Percentiles rank a stretch among this genome's conserved stretches.
Conservation (phyloP, 2,888 invertebrate genomes). For the Spicauda simplicius region DNA sequence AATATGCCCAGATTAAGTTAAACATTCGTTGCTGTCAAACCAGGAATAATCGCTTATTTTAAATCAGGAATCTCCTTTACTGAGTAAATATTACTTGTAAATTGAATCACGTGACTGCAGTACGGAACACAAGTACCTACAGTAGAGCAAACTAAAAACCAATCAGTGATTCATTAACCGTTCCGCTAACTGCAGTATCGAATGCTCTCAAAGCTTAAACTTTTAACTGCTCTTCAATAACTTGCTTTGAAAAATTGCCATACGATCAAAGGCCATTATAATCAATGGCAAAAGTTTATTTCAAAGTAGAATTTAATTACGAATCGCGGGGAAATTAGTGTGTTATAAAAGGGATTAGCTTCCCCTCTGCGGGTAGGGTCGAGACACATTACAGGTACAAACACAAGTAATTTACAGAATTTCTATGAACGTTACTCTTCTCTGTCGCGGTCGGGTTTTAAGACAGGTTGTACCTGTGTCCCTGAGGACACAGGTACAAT, state of each 20-base stretch:
- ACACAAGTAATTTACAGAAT: too few relatives aligned
- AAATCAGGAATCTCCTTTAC: too few relatives aligned
- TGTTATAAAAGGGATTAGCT: constrained; percentile 15
- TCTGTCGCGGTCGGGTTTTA: too few relatives aligned
- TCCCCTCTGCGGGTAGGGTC: neutral
- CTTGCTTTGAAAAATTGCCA: constrained; percentile 25
- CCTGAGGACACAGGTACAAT: too few relatives aligned
- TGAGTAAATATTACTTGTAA: neutral
- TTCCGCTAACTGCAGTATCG: constrained; percentile 21
- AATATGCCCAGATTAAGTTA: too few relatives aligned
- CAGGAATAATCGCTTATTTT: too few relatives aligned
- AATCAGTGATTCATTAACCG: constrained; percentile 14
- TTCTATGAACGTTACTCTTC: too few relatives aligned
- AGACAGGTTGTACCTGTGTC: too few relatives aligned
- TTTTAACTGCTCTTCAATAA: constrained; percentile 29
- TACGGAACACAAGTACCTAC: neutral
- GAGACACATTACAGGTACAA: neutral
- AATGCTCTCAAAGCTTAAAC: constrained; percentile 17
- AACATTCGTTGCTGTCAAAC: too few relatives aligned
- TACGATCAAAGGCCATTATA: constrained; percentile 21
- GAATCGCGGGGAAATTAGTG: constrained; percentile 26
- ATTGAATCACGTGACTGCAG: neutral
- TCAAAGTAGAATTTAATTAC: constrained; percentile 24
- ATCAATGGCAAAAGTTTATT: constrained; percentile 28
- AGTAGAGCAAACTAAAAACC: constrained; percentile 20